Evolutionary conservation across 2,113 vertebrate genomes (phyloP).

Genomic region (Tricholaema leucomelas): DNA sequence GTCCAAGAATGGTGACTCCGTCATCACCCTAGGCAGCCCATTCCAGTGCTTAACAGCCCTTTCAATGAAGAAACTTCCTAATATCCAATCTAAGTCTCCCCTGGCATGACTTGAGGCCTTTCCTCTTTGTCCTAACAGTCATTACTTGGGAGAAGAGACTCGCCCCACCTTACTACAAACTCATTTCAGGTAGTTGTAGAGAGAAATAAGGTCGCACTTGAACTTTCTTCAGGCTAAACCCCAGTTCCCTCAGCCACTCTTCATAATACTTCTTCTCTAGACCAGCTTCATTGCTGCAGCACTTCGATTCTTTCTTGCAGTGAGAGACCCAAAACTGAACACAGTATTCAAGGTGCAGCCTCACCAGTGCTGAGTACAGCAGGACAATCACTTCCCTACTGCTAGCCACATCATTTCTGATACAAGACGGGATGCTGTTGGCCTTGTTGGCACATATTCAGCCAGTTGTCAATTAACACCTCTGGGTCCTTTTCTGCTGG

Average conservation of each 20-base stretch:
- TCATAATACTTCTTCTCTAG: not conserved
- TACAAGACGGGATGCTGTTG: not conserved
- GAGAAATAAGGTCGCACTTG: not conserved
- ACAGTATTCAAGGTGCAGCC: not conserved
- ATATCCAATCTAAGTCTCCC: too few species aligned
- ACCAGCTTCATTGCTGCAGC: not conserved
- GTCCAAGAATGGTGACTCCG: too few species aligned
- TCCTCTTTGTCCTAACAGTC: too few species aligned
- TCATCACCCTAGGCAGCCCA: too few species aligned
- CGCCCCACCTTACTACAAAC: not conserved
- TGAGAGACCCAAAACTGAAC: not conserved
- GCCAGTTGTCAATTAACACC: not conserved
- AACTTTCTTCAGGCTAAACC: not conserved
- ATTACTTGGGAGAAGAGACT: too few species aligned
- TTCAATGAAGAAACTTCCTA: too few species aligned
- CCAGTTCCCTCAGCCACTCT: not conserved
- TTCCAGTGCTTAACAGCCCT: too few species aligned
- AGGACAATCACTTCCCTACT: not conserved
- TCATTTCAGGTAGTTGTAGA: not conserved
- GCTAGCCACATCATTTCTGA: not conserved
- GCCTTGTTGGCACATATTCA: not conserved
- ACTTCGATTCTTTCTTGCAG: not conserved
- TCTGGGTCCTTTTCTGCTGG: not conserved
- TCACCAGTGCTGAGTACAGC: not conserved
- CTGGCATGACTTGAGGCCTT: too few species aligned